A percentile compares a stretch with the other conserved stretches of the same genome.
Evolutionary conservation across 1,140 invertebrate species (phyloP).

Genomic region (Brachionus plicatilis): DNA sequence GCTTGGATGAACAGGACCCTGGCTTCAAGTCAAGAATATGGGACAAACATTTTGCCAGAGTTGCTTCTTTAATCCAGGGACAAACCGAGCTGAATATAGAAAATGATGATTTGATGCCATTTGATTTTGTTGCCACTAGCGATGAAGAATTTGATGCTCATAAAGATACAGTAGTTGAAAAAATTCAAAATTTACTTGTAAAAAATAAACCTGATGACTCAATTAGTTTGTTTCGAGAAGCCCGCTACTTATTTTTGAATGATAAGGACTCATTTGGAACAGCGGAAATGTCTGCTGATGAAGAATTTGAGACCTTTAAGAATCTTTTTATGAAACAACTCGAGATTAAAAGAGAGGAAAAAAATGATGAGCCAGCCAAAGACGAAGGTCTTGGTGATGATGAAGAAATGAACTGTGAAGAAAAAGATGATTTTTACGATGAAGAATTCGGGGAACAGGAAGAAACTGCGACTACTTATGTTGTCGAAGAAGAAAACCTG

Average conservation of each 20-base stretch:
- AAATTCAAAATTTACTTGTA: constrained; percentile 19
- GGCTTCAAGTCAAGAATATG: constrained; percentile 16
- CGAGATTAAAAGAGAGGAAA: constrained; percentile 27
- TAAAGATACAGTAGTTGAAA: constrained; percentile 23
- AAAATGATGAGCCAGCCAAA: background rate
- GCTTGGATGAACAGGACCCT: constrained; percentile 7
- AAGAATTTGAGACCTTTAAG: constrained; percentile 21
- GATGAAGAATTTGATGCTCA: constrained; percentile 30
- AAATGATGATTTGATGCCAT: constrained; percentile 39
- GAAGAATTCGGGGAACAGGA: background rate
- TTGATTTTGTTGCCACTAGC: constrained; percentile 38
- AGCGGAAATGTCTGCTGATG: background rate
- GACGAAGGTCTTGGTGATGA: constrained; percentile 34
- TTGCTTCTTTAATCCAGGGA: constrained; percentile 27
- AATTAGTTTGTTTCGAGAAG: constrained; percentile 10
- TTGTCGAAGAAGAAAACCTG: constrained; percentile 15
- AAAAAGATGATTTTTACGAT: background rate
- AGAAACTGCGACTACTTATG: background rate
- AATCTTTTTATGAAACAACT: constrained; percentile 35
- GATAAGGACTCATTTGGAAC: background rate
- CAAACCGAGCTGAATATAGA: background rate
- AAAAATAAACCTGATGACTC: constrained; percentile 36
- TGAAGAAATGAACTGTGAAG: background rate
- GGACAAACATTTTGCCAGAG: constrained; percentile 3
- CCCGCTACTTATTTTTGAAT: background rate